These are phyloP conservation scores for Reinhardtius hippoglossoides DNA, from an alignment of 2,113 vertebrate species.

Conservation along the genomic window DNA sequence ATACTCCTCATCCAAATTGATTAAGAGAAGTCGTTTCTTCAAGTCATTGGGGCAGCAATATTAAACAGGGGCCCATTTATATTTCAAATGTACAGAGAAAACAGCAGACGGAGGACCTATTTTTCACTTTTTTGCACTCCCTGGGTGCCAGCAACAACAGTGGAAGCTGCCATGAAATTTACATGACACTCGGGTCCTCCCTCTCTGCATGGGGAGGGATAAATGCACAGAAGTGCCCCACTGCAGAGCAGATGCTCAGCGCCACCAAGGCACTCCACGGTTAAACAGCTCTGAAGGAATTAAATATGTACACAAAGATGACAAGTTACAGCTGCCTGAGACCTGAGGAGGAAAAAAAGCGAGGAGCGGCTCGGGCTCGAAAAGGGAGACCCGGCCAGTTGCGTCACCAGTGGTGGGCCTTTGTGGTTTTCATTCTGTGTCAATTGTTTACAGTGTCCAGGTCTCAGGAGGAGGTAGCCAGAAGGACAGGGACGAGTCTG, in stretches of 20 bases:
- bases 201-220: constrained; percentile 26
- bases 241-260: constrained; percentile 54
- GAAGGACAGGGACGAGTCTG: neutral
- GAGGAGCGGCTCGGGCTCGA: neutral
- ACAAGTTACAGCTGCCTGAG: constrained; percentile 43
- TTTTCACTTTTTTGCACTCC: constrained; percentile 57
- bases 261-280: constrained; percentile 20
- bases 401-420: constrained; percentile 17
- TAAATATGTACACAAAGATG: constrained; percentile 48
- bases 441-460: constrained; percentile 18
- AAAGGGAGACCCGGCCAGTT: constrained; percentile 38
- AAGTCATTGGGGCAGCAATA: constrained; percentile 25
- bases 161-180: constrained; percentile 63
- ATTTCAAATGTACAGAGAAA: constrained; percentile 60
- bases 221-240: constrained; percentile 49
- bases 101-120: constrained; percentile 36
- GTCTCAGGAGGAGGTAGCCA: neutral
- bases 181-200: constrained; percentile 46
- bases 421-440: constrained; percentile 6
- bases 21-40: constrained; percentile 47
- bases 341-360: neutral
- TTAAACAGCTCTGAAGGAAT: constrained; percentile 53
- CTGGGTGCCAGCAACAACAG: constrained; percentile 39
- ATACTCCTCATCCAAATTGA: constrained; percentile 44
- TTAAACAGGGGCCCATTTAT: constrained; percentile 63